Percentiles rank a stretch among this genome's conserved stretches.
These are phyloP conservation scores for Pleuronectes platessa DNA, from an alignment of 2,113 vertebrate species.

Conservation along the genomic window DNA sequence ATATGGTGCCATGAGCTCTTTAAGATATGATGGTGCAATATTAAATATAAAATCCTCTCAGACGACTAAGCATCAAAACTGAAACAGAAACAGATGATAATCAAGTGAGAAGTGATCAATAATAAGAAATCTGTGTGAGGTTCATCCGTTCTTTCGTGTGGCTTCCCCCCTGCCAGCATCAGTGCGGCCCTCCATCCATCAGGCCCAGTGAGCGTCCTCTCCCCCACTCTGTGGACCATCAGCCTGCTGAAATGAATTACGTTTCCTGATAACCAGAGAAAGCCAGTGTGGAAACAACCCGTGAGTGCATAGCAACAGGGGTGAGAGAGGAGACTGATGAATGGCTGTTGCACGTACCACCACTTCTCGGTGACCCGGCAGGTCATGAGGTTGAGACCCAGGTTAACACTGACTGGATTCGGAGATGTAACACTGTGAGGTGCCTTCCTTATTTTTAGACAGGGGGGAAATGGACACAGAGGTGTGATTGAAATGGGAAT, in stretches of 20 bases:
- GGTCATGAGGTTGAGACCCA: conserved; percentile 35
- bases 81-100: not conserved
- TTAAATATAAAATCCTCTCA: too few species aligned
- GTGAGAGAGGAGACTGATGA: conserved; percentile 43
- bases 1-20: too few species aligned
- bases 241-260: conserved; percentile 45
- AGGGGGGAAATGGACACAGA: conserved; percentile 7
- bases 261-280: conserved; percentile 49
- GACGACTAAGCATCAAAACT: not conserved
- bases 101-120: not conserved
- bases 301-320: conserved; percentile 36
- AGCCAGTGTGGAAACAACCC: conserved; percentile 15
- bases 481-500: conserved; percentile 14
- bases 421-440: not conserved
- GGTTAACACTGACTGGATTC: conserved; percentile 37
- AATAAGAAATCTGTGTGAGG: not conserved
- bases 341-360: conserved; percentile 37
- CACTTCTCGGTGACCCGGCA: conserved; percentile 24
- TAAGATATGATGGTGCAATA: too few species aligned
- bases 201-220: conserved; percentile 17
- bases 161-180: conserved; percentile 2
- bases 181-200: conserved; percentile 33
- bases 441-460: conserved; percentile 11
- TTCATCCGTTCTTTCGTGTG: not conserved
- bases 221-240: conserved; percentile 5